A percentile compares a stretch with the other conserved stretches of the same genome.
Evolutionary conservation across 2,113 vertebrate species (phyloP).

Genomic region (Corvus cornix): DNA sequence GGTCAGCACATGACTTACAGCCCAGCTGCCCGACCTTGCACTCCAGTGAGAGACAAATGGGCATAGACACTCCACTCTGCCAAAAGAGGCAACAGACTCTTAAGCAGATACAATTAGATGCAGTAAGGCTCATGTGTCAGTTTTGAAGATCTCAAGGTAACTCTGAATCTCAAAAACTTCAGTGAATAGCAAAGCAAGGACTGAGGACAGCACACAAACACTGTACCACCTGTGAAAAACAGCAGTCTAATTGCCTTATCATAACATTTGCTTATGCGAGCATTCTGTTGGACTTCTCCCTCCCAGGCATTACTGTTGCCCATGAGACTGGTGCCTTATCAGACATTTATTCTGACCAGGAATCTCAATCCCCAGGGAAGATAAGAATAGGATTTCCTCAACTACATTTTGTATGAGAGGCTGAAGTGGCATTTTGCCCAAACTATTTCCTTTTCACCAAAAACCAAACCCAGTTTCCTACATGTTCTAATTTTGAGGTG

Average conservation of each 20-base stretch:
- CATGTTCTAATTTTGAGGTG: conserved; percentile 16
- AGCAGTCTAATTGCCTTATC: not conserved
- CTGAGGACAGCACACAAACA: not conserved
- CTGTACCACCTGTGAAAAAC: not conserved
- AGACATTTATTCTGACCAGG: not conserved
- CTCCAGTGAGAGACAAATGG: not conserved
- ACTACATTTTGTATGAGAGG: not conserved
- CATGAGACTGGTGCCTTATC: not conserved
- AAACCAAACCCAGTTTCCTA: conserved; percentile 21
- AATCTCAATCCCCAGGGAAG: not conserved
- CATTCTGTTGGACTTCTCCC: not conserved
- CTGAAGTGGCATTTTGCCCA: not conserved
- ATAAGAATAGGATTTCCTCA: not conserved
- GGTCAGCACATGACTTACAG: not conserved
- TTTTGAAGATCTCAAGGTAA: not conserved
- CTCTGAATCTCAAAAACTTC: not conserved
- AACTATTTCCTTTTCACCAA: not conserved
- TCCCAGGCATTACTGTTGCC: not conserved
- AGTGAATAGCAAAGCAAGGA: not conserved
- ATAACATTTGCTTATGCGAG: not conserved
- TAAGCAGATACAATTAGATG: not conserved
- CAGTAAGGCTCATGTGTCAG: not conserved
- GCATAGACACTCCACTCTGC: rapidly evolving
- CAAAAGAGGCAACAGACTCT: not conserved
- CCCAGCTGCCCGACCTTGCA: not conserved